Conservation (phyloP, 1,140 invertebrate genomes). For the Scaptomyza montana region DNA sequence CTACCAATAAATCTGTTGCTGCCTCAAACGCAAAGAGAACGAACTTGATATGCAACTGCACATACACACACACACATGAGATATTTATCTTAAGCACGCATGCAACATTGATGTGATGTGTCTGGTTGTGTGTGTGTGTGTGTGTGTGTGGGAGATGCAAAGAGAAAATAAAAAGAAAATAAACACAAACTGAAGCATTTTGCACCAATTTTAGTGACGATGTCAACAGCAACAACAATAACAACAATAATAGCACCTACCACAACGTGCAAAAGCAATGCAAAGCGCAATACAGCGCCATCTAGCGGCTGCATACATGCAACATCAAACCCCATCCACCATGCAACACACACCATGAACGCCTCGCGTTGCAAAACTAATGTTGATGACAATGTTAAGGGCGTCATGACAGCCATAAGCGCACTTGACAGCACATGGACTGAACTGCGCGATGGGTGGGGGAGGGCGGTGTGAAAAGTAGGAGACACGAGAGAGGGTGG, state of each 20-base stretch:
- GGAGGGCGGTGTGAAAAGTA: no score
- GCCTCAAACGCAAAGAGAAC: slow-evolving; percentile 22
- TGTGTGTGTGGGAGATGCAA: slow-evolving; percentile 14
- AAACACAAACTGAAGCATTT: slow-evolving; percentile 62
- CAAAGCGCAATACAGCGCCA: slow-evolving; percentile 38
- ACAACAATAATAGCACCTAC: slow-evolving; percentile 20
- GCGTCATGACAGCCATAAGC: slow-evolving; percentile 82
- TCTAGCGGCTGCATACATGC: slow-evolving; percentile 34
- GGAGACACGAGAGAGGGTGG: background rate
- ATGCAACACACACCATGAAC: background rate
- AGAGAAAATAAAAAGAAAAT: slow-evolving; percentile 11
- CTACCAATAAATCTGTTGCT: slow-evolving; percentile 60
- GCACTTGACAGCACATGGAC: slow-evolving; percentile 69
- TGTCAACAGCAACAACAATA: slow-evolving; percentile 65
- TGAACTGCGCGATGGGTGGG: background rate
- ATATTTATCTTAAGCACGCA: slow-evolving; percentile 46
- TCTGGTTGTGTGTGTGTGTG: slow-evolving; percentile 14
- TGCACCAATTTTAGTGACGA: slow-evolving; percentile 80
- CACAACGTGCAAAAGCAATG: slow-evolving; percentile 7
- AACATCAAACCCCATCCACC: slow-evolving; percentile 3
- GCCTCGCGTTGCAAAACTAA: slow-evolving; percentile 61
- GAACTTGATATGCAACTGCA: slow-evolving; percentile 4
- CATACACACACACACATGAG: slow-evolving; percentile 33
- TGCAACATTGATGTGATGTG: slow-evolving; percentile 24
- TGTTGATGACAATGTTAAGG: slow-evolving; percentile 83